phyloP scores from a whole-genome alignment of 2,797 vertebrate species.

The Anolis apletophallus region DNA sequence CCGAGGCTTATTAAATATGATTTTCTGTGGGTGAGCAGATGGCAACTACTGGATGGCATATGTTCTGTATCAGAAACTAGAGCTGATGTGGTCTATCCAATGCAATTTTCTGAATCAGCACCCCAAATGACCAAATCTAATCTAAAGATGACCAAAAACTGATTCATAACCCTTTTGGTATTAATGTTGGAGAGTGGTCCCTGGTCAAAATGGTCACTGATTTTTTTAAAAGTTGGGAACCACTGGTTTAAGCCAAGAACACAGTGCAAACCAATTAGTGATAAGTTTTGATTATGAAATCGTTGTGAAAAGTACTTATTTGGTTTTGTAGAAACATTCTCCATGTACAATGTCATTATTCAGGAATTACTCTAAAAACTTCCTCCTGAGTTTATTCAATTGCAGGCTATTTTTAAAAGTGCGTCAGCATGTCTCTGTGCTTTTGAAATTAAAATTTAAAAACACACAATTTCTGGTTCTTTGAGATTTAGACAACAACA shows the following conservation, averaged over 20 bases:
- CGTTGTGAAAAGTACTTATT: not conserved
- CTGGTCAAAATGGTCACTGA: no score
- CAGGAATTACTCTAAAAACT: not conserved
- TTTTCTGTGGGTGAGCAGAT: no score
- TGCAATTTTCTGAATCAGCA: no score
- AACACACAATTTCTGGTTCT: not conserved
- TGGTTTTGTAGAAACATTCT: not conserved
- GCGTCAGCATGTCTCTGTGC: not conserved
- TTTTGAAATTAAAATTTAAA: constrained; percentile 8
- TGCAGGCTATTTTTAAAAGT: not conserved
- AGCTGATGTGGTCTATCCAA: no score
- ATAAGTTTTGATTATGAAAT: not conserved
- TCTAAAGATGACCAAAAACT: no score
- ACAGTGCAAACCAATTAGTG: not conserved
- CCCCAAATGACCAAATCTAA: no score
- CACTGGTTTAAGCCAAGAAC: not conserved
- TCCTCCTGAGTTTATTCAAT: not conserved
- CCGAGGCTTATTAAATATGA: no score
- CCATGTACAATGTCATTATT: not conserved
- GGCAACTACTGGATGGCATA: no score
- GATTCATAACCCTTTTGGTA: no score
- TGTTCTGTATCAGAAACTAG: no score
- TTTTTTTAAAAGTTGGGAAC: no score
- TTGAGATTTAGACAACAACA: not conserved
- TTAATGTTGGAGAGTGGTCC: no score